Percentiles rank a stretch among this genome's conserved stretches.
phyloP scores from a whole-genome alignment of 2,797 vertebrate species.

The Tapera naevia region DNA sequence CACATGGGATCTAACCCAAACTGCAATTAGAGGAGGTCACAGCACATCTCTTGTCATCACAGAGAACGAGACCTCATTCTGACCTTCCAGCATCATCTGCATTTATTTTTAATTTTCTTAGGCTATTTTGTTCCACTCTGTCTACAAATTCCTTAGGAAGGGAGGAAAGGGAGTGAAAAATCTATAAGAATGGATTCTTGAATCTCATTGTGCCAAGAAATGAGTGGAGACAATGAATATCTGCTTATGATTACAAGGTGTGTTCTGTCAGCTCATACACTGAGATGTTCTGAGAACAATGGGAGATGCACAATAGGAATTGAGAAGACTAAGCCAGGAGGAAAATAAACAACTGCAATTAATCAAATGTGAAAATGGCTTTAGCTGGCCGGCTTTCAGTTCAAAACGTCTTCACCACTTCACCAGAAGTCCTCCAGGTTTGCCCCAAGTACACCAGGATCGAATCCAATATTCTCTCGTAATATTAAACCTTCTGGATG shows the following conservation, averaged over 20 bases:
- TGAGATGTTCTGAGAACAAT: slow-evolving; percentile 19
- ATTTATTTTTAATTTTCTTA: not conserved
- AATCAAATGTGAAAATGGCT: not conserved
- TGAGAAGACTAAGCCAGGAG: not conserved
- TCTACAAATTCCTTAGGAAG: not conserved
- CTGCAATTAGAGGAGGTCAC: not conserved
- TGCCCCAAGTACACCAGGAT: not conserved
- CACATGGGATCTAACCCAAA: not conserved
- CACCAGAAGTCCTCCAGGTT: not conserved
- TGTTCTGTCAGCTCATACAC: not conserved
- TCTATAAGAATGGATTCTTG: not conserved
- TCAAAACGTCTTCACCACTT: not conserved
- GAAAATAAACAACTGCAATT: not conserved
- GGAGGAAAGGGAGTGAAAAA: not conserved
- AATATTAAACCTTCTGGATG: not conserved
- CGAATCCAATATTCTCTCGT: not conserved
- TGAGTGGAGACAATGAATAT: not conserved
- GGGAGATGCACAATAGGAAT: not conserved
- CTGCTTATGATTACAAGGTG: slow-evolving; percentile 22
- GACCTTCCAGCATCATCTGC: not conserved
- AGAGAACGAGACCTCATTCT: not conserved
- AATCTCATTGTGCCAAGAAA: not conserved
- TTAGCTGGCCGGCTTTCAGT: not conserved
- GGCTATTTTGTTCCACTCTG: not conserved
- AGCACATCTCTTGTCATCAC: not conserved